A percentile compares a stretch with the other conserved stretches of the same genome.
phyloP scores from a whole-genome alignment of 2,888 invertebrate species.

The Sycophila texana region DNA sequence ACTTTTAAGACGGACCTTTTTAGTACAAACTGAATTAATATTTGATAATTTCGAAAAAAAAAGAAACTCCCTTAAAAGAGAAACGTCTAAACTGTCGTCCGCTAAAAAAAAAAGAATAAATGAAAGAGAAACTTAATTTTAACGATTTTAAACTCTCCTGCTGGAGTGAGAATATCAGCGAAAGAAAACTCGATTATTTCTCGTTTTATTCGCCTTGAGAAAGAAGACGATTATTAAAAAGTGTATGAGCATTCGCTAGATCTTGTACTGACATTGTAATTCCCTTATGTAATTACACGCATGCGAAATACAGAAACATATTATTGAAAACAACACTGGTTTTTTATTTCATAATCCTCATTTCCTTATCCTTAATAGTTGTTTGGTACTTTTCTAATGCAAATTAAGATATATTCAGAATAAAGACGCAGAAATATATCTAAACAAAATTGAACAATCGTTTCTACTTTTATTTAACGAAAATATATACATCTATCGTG shows the following conservation, averaged over 20 bases:
- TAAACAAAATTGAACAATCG: too few relatives aligned
- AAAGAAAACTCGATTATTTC: slow-evolving; percentile 34
- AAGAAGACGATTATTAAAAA: slow-evolving; percentile 45
- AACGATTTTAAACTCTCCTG: slow-evolving; percentile 18
- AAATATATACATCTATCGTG: too few relatives aligned
- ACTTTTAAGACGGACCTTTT: slow-evolving; percentile 35
- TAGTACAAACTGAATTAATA: slow-evolving; percentile 49
- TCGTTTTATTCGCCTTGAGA: slow-evolving; percentile 52
- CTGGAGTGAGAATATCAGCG: slow-evolving; percentile 28
- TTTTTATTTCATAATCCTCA: background rate
- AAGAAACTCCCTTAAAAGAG: slow-evolving; percentile 39
- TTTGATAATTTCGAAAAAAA: slow-evolving; percentile 49
- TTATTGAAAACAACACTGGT: slow-evolving; percentile 60
- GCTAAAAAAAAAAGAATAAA: slow-evolving; percentile 21
- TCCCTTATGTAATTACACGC: slow-evolving; percentile 66
- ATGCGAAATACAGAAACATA: slow-evolving; percentile 69
- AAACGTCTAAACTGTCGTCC: slow-evolving; percentile 50
- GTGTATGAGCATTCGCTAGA: slow-evolving; percentile 55
- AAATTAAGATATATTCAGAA: background rate
- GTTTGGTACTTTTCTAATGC: too few relatives aligned
- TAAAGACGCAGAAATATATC: background rate
- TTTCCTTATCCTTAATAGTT: too few relatives aligned
- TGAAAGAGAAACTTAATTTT: slow-evolving; percentile 20
- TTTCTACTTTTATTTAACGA: too few relatives aligned
- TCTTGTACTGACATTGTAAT: slow-evolving; percentile 62